These are phyloP conservation scores for Temnothorax ravouxi DNA, from an alignment of 2,888 invertebrate species.

Conservation along the genomic window DNA sequence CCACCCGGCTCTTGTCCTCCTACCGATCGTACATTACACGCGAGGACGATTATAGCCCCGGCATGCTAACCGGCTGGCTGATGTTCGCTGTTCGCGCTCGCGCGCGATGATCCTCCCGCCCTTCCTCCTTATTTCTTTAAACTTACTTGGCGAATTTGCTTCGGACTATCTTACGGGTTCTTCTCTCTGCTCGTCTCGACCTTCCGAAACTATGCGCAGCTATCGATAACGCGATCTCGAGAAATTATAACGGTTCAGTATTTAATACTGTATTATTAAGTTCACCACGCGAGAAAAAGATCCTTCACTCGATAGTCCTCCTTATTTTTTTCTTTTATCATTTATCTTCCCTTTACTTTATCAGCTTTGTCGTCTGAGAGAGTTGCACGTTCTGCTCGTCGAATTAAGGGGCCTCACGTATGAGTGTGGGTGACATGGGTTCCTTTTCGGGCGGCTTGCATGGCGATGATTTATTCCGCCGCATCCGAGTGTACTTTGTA, in stretches of 20 bases:
- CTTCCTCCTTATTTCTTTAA: constrained; percentile 45
- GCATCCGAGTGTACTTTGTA: constrained; percentile 37
- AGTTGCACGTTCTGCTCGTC: constrained; percentile 61
- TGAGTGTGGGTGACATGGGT: constrained; percentile 20
- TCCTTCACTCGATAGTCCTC: not conserved
- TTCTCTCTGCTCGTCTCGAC: constrained; percentile 20
- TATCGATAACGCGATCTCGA: not conserved
- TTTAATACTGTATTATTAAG: not conserved
- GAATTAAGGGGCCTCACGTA: constrained; percentile 63
- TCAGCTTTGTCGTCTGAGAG: constrained; percentile 30
- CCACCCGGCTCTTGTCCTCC: constrained; percentile 78
- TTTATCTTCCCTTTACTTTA: constrained; percentile 23
- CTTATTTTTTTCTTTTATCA: not conserved
- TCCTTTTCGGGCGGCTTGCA: constrained; percentile 15
- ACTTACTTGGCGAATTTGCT: constrained; percentile 25
- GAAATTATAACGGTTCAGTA: not conserved
- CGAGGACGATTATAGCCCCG: constrained; percentile 81
- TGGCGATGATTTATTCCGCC: constrained; percentile 41
- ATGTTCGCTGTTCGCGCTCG: constrained; percentile 74
- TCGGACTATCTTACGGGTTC: constrained; percentile 20
- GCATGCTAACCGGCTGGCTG: constrained; percentile 76
- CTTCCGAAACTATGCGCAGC: not conserved
- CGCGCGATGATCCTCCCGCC: constrained; percentile 61
- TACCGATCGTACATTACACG: constrained; percentile 80
- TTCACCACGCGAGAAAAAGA: not conserved